Base-by-base conservation (phyloP, 1,140 invertebrate species). In the Lepidurus packardi region DNA sequence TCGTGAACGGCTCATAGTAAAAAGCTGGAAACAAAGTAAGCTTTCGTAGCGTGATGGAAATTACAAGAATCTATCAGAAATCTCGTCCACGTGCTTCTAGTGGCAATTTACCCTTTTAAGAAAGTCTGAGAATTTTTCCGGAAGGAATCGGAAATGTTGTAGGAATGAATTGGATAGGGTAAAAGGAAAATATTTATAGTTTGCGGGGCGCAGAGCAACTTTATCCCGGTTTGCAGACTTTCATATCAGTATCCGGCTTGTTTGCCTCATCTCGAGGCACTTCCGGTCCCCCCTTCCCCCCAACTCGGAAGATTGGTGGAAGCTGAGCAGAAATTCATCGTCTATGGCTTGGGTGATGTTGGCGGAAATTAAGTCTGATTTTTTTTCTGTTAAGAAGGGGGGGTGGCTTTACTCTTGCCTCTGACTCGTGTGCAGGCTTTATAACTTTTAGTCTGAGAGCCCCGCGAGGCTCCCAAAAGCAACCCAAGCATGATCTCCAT, bases 251-350 rank as follows among this genome's bases (percentile, higher is more conserved):
- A 13, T 65, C 53, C 21, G 53, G 53, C 16, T 65, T 65, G 53
- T 65, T 65, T 65, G 53, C 53, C 53, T 65, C 53, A 65, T 65
- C 53, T 13, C 53, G 16, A 11, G 45, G 8, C 53, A n/a, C 53
- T 65, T 65, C 21, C 13, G 13, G 16, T 7, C 53, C 53, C 53
- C 8, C 13, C 7, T 6, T 21, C 53, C n/a, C 53, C 53, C 53
- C 53, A 65, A n/a, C 53, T 65, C 53, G n/a, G 8, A 34, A 65
- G 53, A 65, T 65, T 65, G 53, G 16, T 65, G 53, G 53, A 65
- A 65, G 16, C 53, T 21, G 53, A 65, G 53, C 53, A n/a, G 53
- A 5, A 65, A 65, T 65, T 65, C 53, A 65, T 21, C 21, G 21
- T n/a, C 6, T n/a, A n/a, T 21, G 53, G 45, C 16, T 65, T 65